Evolutionary conservation across 2,113 vertebrate genomes (phyloP).

Genomic region (Pedionomus torquatus): DNA sequence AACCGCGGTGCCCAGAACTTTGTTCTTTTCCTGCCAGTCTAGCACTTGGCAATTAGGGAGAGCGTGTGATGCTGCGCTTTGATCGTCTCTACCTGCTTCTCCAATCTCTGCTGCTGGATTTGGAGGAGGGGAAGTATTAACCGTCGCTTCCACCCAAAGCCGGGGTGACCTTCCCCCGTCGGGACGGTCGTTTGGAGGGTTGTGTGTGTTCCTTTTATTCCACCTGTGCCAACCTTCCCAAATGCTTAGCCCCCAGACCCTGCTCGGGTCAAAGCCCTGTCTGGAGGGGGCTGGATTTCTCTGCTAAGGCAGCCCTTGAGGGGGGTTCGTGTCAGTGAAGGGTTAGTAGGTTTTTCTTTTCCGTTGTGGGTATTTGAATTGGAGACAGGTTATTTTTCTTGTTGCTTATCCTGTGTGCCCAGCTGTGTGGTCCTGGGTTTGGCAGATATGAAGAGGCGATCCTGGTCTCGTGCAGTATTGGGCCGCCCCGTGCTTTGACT

Average conservation of each 20-base stretch:
- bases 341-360: background rate
- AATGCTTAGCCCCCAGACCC: background rate
- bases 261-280: background rate
- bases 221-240: background rate
- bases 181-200: background rate
- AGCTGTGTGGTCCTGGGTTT: slow-evolving; percentile 26
- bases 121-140: background rate
- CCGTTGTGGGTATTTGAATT: background rate
- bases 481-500: background rate
- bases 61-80: rapidly evolving
- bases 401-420: background rate
- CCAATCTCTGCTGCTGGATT: background rate
- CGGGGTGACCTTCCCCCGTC: background rate
- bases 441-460: background rate
- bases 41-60: background rate
- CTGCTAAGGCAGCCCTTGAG: background rate
- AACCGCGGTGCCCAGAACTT: background rate
- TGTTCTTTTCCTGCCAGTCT: background rate
- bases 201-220: background rate
- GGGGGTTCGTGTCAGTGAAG: background rate
- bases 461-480: background rate
- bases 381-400: slow-evolving; percentile 31
- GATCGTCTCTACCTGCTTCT: background rate
- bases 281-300: background rate
- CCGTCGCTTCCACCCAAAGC: background rate